phyloP scores from a whole-genome alignment of 2,888 invertebrate genomes.

The Cryptophagus acutangulus region DNA sequence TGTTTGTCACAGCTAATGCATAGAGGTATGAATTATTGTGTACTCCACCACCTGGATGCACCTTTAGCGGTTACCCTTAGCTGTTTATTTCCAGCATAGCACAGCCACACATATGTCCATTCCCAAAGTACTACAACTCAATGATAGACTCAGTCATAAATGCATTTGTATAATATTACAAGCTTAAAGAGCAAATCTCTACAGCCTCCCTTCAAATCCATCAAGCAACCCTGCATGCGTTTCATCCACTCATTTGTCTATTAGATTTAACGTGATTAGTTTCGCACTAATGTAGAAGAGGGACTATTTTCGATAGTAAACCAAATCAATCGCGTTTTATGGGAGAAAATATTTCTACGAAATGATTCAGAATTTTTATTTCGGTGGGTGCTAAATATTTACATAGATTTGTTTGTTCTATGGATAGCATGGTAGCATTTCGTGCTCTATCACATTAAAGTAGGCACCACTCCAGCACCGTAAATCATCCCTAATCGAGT shows the following conservation, averaged over 20 bases:
- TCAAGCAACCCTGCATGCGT: slow-evolving; percentile 16
- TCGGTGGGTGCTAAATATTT: neutral
- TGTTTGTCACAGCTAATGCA: slow-evolving; percentile 5
- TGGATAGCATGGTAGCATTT: slow-evolving; percentile 15
- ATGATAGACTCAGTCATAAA: neutral
- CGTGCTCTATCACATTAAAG: slow-evolving; percentile 36
- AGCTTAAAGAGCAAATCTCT: slow-evolving; percentile 22
- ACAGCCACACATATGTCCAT: neutral
- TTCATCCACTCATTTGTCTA: slow-evolving; percentile 35
- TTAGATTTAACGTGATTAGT: slow-evolving; percentile 34
- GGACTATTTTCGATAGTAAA: too few species aligned
- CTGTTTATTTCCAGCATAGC: neutral
- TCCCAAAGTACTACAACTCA: slow-evolving; percentile 2
- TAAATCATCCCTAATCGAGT: slow-evolving; percentile 39
- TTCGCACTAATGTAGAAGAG: slow-evolving; percentile 14
- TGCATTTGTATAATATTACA: too few species aligned
- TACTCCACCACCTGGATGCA: slow-evolving; percentile 32
- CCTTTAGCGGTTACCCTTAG: slow-evolving; percentile 25
- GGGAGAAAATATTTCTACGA: too few species aligned
- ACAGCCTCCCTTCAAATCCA: slow-evolving; percentile 10
- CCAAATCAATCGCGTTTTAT: too few species aligned
- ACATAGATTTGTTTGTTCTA: neutral
- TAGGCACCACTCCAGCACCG: slow-evolving; percentile 24
- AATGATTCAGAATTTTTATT: too few species aligned
- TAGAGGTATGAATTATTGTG: slow-evolving; percentile 27